These are phyloP conservation scores for Trissolcus basalis DNA, from an alignment of 1,140 invertebrate species.

Conservation along the genomic window DNA sequence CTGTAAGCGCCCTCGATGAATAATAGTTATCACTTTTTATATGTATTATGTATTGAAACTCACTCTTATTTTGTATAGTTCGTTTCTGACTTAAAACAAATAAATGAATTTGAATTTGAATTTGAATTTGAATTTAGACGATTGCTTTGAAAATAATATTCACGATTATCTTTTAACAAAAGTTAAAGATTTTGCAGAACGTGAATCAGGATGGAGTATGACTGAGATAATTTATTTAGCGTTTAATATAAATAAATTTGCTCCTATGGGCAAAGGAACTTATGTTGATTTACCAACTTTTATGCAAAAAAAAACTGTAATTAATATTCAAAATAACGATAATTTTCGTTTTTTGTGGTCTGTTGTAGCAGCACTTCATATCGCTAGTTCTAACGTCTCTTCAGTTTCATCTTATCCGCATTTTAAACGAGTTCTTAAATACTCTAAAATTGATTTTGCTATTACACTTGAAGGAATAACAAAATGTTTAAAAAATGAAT, in stretches of 20 bases:
- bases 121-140: conserved; percentile 31
- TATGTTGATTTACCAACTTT: conserved; percentile 61
- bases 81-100: too few species aligned
- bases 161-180: conserved; percentile 23
- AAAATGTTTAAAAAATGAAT: conserved; percentile 69
- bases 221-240: too few species aligned
- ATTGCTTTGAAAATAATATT: conserved; percentile 43
- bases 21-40: too few species aligned
- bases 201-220: too few species aligned
- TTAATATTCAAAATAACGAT: conserved; percentile 70
- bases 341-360: conserved; percentile 62
- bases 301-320: conserved; percentile 64
- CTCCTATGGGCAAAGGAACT: conserved; percentile 59
- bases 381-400: conserved; percentile 48
- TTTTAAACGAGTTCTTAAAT: conserved; percentile 64
- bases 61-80: too few species aligned
- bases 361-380: conserved; percentile 63
- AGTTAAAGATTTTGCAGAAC: conserved; percentile 30
- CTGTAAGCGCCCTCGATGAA: too few species aligned
- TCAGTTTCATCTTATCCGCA: conserved; percentile 61
- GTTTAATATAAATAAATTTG: conserved; percentile 48
- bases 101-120: too few species aligned
- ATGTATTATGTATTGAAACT: too few species aligned
- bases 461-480: conserved; percentile 65
- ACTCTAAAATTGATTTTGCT: conserved; percentile 66